These are phyloP conservation scores for Colistium nudipinnis DNA, from an alignment of 2,113 vertebrate genomes.

Conservation along the genomic window DNA sequence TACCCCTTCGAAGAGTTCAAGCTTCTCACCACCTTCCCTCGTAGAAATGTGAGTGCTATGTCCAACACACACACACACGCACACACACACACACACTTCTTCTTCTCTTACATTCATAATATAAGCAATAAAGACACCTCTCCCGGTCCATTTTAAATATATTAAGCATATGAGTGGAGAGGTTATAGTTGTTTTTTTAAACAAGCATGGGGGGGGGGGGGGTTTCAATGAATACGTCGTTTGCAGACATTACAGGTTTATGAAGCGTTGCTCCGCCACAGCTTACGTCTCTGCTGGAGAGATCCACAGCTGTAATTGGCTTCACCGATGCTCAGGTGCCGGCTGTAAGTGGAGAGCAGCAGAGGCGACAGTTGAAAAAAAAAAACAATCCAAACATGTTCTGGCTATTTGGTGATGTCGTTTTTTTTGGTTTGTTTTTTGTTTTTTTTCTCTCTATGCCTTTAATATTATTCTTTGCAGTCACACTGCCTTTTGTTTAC, in stretches of 20 bases:
- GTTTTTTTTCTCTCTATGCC: neutral
- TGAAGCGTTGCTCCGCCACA: constrained; percentile 21
- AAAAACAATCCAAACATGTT: constrained; percentile 16
- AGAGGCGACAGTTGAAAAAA: constrained; percentile 15
- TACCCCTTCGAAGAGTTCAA: constrained; percentile 97
- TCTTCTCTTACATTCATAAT: neutral
- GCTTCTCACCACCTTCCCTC: constrained; percentile 98
- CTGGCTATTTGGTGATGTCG: neutral
- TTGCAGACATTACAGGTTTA: no score
- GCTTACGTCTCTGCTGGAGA: constrained; percentile 72
- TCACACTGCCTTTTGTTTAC: constrained; percentile 52
- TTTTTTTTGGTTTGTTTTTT: neutral
- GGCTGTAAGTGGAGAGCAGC: constrained; percentile 26
- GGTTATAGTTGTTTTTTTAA: neutral
- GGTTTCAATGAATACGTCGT: no score
- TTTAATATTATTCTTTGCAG: neutral
- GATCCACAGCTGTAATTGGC: constrained; percentile 71
- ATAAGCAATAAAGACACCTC: no score
- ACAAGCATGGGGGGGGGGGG: neutral
- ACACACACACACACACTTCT: neutral
- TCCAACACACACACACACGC: neutral
- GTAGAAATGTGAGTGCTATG: constrained; percentile 92
- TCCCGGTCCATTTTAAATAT: no score
- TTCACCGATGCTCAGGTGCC: no score
- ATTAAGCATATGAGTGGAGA: neutral